Evolutionary conservation across 2,113 vertebrate species (phyloP).

Genomic region (Penelope pileata): DNA sequence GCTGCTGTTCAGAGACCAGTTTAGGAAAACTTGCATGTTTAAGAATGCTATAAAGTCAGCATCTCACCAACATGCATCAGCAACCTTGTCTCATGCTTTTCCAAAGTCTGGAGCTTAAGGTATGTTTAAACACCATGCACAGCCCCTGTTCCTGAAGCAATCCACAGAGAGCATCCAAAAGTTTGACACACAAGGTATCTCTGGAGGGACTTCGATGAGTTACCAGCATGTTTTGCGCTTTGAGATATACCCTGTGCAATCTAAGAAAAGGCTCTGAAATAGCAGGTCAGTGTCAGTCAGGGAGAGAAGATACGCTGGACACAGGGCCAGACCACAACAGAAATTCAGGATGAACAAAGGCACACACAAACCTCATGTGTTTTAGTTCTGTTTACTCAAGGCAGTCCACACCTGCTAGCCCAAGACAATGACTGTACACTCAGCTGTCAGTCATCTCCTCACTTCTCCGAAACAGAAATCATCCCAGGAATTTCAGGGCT

Average conservation of each 20-base stretch:
- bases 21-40: not conserved
- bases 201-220: not conserved
- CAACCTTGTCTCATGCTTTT: not conserved
- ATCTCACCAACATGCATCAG: not conserved
- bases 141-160: not conserved
- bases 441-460: not conserved
- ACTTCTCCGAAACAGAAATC: not conserved
- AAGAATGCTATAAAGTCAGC: not conserved
- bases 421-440: not conserved
- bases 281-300: not conserved
- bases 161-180: not conserved
- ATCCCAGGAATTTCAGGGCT: not conserved
- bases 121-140: not conserved
- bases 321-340: not conserved
- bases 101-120: not conserved
- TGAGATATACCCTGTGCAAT: not conserved
- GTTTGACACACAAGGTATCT: accelerated
- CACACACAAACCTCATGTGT: not conserved
- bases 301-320: not conserved
- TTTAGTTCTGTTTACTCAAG: not conserved
- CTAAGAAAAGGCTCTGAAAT: not conserved
- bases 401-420: not conserved
- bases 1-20: not conserved
- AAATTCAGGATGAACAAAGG: not conserved
- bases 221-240: not conserved